Evolutionary conservation across 2,113 vertebrate species (phyloP).

Genomic region (Diadophis punctatus): DNA sequence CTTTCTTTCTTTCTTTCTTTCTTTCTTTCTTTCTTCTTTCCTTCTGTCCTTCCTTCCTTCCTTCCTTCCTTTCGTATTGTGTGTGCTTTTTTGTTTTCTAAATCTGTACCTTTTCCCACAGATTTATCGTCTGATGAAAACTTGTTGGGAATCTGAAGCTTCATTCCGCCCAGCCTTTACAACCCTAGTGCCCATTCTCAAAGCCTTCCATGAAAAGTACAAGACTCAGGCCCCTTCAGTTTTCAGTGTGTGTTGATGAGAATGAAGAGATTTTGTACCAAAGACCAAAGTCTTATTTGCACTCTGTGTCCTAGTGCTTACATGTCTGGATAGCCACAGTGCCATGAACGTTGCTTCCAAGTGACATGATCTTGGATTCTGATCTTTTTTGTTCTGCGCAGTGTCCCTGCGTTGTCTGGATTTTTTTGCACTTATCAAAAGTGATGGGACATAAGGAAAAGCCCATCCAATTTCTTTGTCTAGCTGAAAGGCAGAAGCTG

Average conservation of each 20-base stretch:
- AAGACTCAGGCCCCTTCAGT: conserved; percentile 55
- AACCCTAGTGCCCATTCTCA: conserved; percentile 72
- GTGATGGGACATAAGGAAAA: not conserved
- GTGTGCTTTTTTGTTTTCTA: not conserved
- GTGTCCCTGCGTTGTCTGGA: not conserved
- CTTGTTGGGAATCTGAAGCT: conserved; percentile 80
- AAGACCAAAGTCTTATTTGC: not conserved
- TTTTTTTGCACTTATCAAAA: not conserved
- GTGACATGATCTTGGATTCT: not conserved
- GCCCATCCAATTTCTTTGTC: not conserved
- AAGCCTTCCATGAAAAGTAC: conserved; percentile 56
- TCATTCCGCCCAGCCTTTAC: conserved; percentile 75
- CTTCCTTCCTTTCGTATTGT: not conserved
- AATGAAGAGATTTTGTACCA: not conserved
- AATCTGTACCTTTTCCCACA: conserved; percentile 22
- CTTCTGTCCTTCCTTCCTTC: too few relatives aligned
- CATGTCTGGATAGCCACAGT: conserved; percentile 7
- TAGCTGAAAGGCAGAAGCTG: not conserved
- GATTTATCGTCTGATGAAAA: conserved; percentile 76
- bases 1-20: too few relatives aligned
- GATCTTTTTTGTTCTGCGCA: not conserved
- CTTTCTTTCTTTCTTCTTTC: too few relatives aligned
- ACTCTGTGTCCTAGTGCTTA: not conserved
- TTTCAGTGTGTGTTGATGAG: conserved; percentile 62
- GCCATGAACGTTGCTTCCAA: not conserved